Conservation (phyloP, 2,797 vertebrate species). For the Trachops cirrhosus region DNA sequence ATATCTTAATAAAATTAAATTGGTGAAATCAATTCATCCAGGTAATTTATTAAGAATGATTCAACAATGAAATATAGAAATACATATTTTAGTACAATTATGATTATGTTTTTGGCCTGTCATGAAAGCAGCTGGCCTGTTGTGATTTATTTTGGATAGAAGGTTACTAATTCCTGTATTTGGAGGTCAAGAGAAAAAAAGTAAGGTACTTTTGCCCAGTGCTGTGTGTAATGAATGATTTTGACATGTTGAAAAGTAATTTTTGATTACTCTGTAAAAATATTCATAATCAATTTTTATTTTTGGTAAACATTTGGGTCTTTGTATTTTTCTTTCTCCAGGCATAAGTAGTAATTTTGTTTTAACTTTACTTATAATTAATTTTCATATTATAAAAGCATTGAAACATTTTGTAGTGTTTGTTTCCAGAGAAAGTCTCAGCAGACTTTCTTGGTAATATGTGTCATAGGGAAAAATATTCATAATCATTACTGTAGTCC, state of each 20-base stretch:
- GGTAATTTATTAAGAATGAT: neutral
- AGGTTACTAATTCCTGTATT: neutral
- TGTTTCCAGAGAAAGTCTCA: conserved; percentile 34
- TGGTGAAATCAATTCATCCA: neutral
- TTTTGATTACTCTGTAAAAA: conserved; percentile 17
- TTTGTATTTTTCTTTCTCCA: neutral
- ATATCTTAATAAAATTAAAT: conserved; percentile 2
- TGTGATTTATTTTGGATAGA: neutral
- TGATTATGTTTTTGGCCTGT: neutral
- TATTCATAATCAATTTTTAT: neutral
- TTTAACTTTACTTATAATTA: neutral
- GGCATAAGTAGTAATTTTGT: neutral
- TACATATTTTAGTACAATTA: neutral
- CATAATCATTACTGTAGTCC: neutral
- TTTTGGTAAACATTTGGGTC: neutral
- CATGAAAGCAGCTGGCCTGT: neutral
- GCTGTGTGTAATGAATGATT: conserved; percentile 17
- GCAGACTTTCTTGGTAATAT: neutral
- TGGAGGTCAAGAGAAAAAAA: neutral
- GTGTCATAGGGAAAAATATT: neutral
- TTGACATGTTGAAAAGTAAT: neutral
- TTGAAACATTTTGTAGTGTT: neutral
- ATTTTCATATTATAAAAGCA: conserved; percentile 8
- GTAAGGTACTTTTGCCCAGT: neutral
- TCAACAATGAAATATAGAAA: neutral